Evolutionary conservation across 2,113 vertebrate species (phyloP).

Genomic region (Okapia johnstoni): DNA sequence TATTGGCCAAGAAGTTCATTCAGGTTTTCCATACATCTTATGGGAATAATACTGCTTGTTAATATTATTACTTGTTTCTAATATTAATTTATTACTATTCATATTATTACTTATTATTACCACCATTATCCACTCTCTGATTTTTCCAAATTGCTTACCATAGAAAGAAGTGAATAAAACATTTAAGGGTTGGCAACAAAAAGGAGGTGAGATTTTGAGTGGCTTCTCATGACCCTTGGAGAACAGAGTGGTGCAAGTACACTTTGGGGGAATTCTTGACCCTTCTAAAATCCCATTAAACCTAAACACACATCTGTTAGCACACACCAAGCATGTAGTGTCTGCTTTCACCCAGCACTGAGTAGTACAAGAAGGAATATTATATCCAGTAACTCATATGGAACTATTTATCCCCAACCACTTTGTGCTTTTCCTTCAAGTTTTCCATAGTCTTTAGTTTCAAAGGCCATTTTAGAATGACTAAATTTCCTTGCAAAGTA

Average conservation of each 20-base stretch:
- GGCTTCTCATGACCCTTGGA: constrained; percentile 36
- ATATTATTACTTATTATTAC: not conserved
- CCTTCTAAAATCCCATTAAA: constrained; percentile 74
- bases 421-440: constrained; percentile 70
- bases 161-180: not conserved
- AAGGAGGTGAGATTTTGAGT: constrained; percentile 29
- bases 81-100: not conserved
- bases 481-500: constrained; percentile 67
- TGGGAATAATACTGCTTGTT: not conserved
- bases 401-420: constrained; percentile 74
- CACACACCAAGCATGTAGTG: constrained; percentile 43
- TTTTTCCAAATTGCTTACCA: not conserved
- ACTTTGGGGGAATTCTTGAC: constrained; percentile 66
- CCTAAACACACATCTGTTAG: constrained; percentile 70
- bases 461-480: constrained; percentile 72
- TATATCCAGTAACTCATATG: constrained; percentile 72
- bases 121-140: not conserved
- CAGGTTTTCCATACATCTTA: not conserved
- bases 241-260: constrained; percentile 43
- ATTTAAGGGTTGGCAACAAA: not conserved
- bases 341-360: constrained; percentile 51
- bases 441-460: constrained; percentile 75
- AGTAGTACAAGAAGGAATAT: constrained; percentile 65
- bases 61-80: not conserved
- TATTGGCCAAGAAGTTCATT: not conserved